A percentile compares a stretch with the other conserved stretches of the same genome.
Conservation (phyloP, 2,113 vertebrate genomes). For the Bombycilla garrulus region DNA sequence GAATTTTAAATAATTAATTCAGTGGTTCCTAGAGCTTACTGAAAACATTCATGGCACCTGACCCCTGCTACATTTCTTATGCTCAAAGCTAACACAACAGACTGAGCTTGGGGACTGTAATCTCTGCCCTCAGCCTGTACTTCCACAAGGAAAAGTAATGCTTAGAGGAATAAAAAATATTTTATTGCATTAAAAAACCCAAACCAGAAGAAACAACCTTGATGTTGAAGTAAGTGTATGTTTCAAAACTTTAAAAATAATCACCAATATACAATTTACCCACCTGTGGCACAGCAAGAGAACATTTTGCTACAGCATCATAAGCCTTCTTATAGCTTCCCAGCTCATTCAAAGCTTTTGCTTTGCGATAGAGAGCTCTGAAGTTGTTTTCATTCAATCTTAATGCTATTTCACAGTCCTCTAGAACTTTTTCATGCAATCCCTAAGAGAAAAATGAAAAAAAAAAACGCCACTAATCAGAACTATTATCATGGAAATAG, state of each 20-base stretch:
- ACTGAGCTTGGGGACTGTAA: neutral
- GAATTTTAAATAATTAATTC: neutral
- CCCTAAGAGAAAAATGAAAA: constrained; percentile 71
- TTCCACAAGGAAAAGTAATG: neutral
- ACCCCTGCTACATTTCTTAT: neutral
- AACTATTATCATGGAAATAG: neutral
- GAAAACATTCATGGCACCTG: neutral
- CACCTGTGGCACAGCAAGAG: constrained; percentile 92
- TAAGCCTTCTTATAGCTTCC: constrained; percentile 90
- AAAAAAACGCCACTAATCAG: neutral
- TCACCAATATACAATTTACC: neutral
- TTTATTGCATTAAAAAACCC: neutral
- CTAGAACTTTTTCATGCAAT: constrained; percentile 85
- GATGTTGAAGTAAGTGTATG: neutral
- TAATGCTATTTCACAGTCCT: constrained; percentile 89
- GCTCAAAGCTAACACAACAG: neutral
- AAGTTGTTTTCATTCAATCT: constrained; percentile 86
- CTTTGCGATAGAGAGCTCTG: constrained; percentile 90
- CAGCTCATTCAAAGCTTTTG: constrained; percentile 87
- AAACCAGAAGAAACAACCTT: neutral
- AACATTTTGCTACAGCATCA: constrained; percentile 93
- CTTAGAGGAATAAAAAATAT: neutral
- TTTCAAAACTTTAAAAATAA: neutral
- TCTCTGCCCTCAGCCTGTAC: neutral
- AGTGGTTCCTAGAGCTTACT: neutral